Evolutionary conservation across 2,888 invertebrate species (phyloP).

Genomic region (Acronicta psi): DNA sequence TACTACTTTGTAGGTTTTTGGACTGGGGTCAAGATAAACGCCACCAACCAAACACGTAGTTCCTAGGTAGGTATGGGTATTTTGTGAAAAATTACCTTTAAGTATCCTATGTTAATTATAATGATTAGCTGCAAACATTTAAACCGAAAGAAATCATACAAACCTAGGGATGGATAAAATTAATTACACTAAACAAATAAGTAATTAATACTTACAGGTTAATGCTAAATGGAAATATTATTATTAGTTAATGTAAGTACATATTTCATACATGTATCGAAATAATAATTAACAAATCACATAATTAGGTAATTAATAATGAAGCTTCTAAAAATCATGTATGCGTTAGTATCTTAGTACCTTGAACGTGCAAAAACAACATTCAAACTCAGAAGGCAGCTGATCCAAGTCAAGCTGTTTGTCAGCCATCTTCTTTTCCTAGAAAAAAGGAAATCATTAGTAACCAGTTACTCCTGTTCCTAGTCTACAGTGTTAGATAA

Average conservation of each 20-base stretch:
- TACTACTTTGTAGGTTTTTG: background rate
- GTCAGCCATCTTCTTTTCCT: constrained; percentile 92
- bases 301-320: constrained; percentile 52
- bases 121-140: constrained; percentile 47
- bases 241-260: constrained; percentile 55
- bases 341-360: constrained; percentile 89
- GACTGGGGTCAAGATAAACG: background rate
- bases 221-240: constrained; percentile 64
- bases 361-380: constrained; percentile 99
- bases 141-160: constrained; percentile 44
- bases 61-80: background rate
- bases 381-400: constrained; percentile 98
- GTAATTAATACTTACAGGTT: constrained; percentile 64
- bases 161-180: constrained; percentile 41
- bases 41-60: constrained; percentile 1
- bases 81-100: constrained; percentile 44
- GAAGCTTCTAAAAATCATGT: constrained; percentile 39
- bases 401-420: constrained; percentile 95
- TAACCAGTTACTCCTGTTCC: constrained; percentile 54
- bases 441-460: constrained; percentile 85
- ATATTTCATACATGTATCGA: constrained; percentile 37
- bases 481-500: constrained; percentile 36
- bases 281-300: constrained; percentile 44
- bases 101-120: constrained; percentile 45
- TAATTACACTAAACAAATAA: constrained; percentile 44